Evolutionary conservation across 2,797 vertebrate genomes (phyloP), one percentile per base, ranked within the genome.

Genomic region (Melanotaenia trifasciata): DNA sequence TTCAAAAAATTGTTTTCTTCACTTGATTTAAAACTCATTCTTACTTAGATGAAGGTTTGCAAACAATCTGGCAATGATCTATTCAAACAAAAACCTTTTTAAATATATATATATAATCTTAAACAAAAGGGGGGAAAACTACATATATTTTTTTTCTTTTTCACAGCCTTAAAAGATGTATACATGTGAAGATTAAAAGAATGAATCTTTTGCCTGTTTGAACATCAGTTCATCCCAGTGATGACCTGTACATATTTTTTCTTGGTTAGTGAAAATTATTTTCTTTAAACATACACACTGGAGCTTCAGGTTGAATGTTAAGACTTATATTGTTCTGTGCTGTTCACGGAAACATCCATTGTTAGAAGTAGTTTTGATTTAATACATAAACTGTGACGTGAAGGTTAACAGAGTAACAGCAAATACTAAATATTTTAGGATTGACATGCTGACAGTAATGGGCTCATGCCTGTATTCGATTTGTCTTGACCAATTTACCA

Each of bases 291-390:
- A 43, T 62, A 61, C 33, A 38, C 1, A 57, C 22, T 36, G 28
- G 11, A 20, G 38, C 32, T 20, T 9, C 3, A 18, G 26, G 43
- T 9, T 1, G 28, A 66, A 54, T 8, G 54, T 16, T 18, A 62
- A 14, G n/a, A 51, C 26, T 70, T 58, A 70, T 35, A 50, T 78
- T 76, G 43, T 53, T 40, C 43, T 71, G 38, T 30, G 28, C 53
- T 66, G 22, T 28, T 62, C 2, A 10, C 65, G 36, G 28, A 72
- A 71, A 58, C 64, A 20, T 60, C 59, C 4, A 0, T n/a, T 56
- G 56, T 12, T 72, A 26, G 33, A 16, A 18, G 33, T 32, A 20
- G 10, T 45, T 16, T 67, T 45, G 26, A 71, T 58, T 67, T 7
- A 20, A 69, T 22, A 28, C n/a, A 30, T 57, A 60, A 74, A 64